Evolutionary conservation across 2,888 invertebrate species (phyloP).

Genomic region (Diarsia mendica): DNA sequence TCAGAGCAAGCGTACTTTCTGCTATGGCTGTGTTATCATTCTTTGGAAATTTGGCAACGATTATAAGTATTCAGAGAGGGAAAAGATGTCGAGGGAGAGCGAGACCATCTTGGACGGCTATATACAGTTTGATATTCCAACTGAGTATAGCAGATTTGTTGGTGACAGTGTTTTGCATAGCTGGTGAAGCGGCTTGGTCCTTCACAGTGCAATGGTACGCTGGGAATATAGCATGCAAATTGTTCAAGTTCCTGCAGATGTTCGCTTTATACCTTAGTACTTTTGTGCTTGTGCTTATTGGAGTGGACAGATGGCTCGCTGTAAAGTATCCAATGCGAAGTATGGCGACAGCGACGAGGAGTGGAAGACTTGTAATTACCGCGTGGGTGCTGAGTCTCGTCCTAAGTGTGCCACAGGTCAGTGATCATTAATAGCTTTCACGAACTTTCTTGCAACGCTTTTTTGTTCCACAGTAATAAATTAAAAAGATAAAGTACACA

Average conservation of each 20-base stretch:
- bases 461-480: constrained; percentile 21
- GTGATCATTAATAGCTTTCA: constrained; percentile 68
- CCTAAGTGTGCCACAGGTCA: constrained; percentile 96
- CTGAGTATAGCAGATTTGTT: constrained; percentile 95
- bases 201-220: constrained; percentile 95
- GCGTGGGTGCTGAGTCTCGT: constrained; percentile 94
- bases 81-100: constrained; percentile 90
- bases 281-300: constrained; percentile 95
- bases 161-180: constrained; percentile 95
- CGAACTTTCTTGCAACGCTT: constrained; percentile 16
- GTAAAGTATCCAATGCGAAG: constrained; percentile 95
- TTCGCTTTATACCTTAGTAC: constrained; percentile 95
- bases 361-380: constrained; percentile 91
- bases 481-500: constrained; percentile 14
- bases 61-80: constrained; percentile 93
- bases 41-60: constrained; percentile 93
- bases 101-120: constrained; percentile 92
- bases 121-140: constrained; percentile 94
- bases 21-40: constrained; percentile 93
- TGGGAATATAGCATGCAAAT: constrained; percentile 94
- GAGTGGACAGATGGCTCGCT: constrained; percentile 95
- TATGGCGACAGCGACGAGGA: constrained; percentile 92
- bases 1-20: constrained; percentile 92
- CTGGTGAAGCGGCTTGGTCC: constrained; percentile 95
- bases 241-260: constrained; percentile 95